Evolutionary conservation across 1,140 invertebrate genomes (phyloP), one percentile per base, ranked within the genome.

Genomic region (Pseudomyrmex cubaensis): DNA sequence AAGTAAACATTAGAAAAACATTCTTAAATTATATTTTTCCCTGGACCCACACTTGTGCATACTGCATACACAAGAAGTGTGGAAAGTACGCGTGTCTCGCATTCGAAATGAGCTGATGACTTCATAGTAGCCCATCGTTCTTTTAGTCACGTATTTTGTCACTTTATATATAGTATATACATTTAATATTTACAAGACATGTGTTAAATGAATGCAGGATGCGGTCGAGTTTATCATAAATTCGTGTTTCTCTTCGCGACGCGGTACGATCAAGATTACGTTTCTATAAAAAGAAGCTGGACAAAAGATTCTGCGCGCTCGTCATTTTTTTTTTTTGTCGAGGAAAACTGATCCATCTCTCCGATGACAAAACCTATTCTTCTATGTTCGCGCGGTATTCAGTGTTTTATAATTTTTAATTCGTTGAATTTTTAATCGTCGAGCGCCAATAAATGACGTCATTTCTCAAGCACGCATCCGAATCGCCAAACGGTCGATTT

Each of bases 351-450:
- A 56, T 13, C 22, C n/a, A 35, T 25, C 15, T 57, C 25, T 17
- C 13, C 64, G 10, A 12, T 35, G 5, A 5, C 9, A 17, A 20
- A 10, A 15, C 0, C 13, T 12, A 44, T 57, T 73, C 1, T 44
- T 44, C 17, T 20, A 2, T 4, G 35, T 35, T 35, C 35, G 35
- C 50, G 50, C 50, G 13, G 50, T 52, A 52, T 52, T 13, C 9
- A 2, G 9, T 61, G 57, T 61, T 12, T 17, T 61, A 20, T 56
- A 77, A 20, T 66, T 66, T n/a, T 17, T 62, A 77, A 66, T 77
- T 61, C 0, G 35, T 3, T 1, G 20, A 12, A 20, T 35, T 35
- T 35, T 35, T 57, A 77, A 66, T 46, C 13, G 20, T 15, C 10
- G 15, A 50, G 13, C 3, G 8, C 2, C 2, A 1, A 44, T 12